Base-by-base conservation (phyloP, 2,113 vertebrate species). In the Tachuris rubrigastra region DNA sequence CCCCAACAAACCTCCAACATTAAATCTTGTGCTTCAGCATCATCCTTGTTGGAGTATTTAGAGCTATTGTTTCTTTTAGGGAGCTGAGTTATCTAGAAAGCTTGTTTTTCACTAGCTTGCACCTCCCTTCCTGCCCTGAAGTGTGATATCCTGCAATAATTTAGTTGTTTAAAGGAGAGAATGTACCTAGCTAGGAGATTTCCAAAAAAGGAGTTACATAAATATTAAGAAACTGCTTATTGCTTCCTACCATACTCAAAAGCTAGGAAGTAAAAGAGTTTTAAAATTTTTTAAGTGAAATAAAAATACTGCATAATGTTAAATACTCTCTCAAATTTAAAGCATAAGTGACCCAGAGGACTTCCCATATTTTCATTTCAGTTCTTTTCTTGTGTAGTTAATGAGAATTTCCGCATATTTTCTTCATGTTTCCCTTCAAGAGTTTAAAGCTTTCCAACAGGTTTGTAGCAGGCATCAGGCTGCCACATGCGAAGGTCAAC, bases 401-500 rank as follows among this genome's bases (percentile, higher is more conserved):
- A 44, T 9, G 10, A 3, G 3, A 39, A n/a, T 14, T 60, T 93
- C 75, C n/a, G 10, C 28, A 47, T 46, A 22, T 85, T 80, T 77
- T 66, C 78, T 56, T 46, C 4, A 0, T 56, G 73, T 53, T 49
- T 60, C 28, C 39, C 44, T 80, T 80, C 14, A 12, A 8, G 10
- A 49, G 21, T 69, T 97, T 94, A 98, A 95, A 95, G 94, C 92
- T 98, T 98, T 97, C 97, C 99, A 63, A 98, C 30, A 7, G 98
- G 98, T 85, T 98, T 98, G 96, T 98, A 98, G 96, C 99, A 99
- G 75, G 98, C 98, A 47, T 99, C 99, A 8, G 99, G 99, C 49
- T 99, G 99, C 99, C 99, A 99, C 98, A 99, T 99, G 12, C 99
- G 99, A 91, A 99, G 98, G 87, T 99, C 99, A 93, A 99, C 52